Base-by-base conservation (phyloP, 1,140 invertebrate species). In the Scaptomyza hsui region DNA sequence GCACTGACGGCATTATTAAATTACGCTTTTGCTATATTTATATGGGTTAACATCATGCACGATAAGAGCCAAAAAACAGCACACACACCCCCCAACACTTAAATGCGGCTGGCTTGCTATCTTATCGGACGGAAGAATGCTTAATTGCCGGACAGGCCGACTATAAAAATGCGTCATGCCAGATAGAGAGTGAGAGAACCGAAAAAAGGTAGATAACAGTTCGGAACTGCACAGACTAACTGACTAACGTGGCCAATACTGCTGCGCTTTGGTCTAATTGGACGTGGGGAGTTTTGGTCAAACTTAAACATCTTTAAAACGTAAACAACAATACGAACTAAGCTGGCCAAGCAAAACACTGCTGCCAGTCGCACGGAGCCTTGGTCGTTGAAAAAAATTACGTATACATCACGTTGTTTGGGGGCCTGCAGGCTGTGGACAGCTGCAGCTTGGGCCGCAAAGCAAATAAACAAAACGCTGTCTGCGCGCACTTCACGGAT, bases 1-100 rank as follows among this genome's bases (percentile, higher is more conserved):
- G n/a, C 15, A 24, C 6, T n/a, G 49, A 12, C 21, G 21, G 18
- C 37, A 41, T 86, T 80, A 86, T 86, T 86, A 71, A 81, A 81
- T 86, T 86, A 86, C 77, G 65, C 29, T 55, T 52, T 70, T 88
- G 13, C 70, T 86, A 86, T 88, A 78, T 86, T 78, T 88, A 81
- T 81, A 65, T 71, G 47, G 70, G 81, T 81, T 86, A 85, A 78
- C 81, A 57, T 63, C 67, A 72, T 49, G 42, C 29, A 16, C 32
- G 74, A 77, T 77, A 77, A 59, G 52, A 41, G 41, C 15, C 9
- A 26, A 19, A 29, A 13, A 35, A 32, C 39, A 15, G n/a, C 32
- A 35, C 51, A 45, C 62, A 57, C 55, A 4, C 51, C 15, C n/a
- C 47, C 45, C 26, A 2, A 18, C 26, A 26, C 9, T 39, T 41